phyloP scores from a whole-genome alignment of 2,113 vertebrate species.

The Nymphicus hollandicus region DNA sequence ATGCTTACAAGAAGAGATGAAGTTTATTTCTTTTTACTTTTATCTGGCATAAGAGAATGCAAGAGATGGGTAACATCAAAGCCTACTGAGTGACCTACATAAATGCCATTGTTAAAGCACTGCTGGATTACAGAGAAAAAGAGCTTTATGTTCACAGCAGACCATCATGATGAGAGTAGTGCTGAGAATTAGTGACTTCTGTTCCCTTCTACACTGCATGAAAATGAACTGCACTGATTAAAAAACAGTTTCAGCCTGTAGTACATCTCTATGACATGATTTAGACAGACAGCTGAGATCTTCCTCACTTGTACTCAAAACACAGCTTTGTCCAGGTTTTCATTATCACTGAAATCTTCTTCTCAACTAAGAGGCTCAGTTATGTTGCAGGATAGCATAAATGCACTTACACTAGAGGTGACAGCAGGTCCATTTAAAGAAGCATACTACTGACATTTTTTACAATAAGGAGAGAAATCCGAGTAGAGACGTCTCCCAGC shows the following conservation, averaged over 20 bases:
- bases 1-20: not conserved
- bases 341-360: not conserved
- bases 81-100: not conserved
- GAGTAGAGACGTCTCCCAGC: not conserved
- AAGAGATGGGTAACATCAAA: not conserved
- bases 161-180: not conserved
- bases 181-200: not conserved
- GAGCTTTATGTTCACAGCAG: not conserved
- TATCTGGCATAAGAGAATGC: not conserved
- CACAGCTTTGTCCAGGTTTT: not conserved
- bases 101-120: not conserved
- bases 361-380: not conserved
- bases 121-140: not conserved
- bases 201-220: not conserved
- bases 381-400: not conserved
- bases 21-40: not conserved
- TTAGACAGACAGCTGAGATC: not conserved
- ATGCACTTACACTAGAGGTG: not conserved
- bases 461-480: conserved; percentile 20
- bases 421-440: conserved; percentile 21
- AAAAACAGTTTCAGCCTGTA: not conserved
- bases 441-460: not conserved
- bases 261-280: not conserved
- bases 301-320: not conserved
- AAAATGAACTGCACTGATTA: not conserved